phyloP scores from a whole-genome alignment of 2,113 vertebrate species.

The Plecturocebus donacophilus region DNA sequence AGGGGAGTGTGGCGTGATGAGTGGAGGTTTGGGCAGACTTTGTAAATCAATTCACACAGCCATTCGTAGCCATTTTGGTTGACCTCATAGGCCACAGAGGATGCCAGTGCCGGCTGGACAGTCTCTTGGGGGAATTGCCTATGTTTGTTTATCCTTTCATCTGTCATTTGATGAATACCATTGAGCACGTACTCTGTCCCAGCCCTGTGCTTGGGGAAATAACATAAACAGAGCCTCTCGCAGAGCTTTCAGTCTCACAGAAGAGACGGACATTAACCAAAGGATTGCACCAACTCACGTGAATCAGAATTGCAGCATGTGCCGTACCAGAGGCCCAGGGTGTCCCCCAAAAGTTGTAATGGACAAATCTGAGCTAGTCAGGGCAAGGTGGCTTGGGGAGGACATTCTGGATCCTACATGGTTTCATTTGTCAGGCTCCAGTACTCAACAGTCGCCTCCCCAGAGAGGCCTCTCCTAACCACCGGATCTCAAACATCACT shows the following conservation, averaged over 20 bases:
- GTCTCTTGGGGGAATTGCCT: background rate
- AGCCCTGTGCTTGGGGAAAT: background rate
- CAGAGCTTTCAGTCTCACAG: no score
- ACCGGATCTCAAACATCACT: background rate
- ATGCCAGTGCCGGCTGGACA: background rate
- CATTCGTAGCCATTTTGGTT: background rate
- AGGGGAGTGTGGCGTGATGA: background rate
- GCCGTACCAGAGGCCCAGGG: background rate
- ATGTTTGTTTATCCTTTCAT: background rate
- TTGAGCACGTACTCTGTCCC: background rate
- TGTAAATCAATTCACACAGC: no score
- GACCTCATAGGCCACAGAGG: background rate
- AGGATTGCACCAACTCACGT: background rate
- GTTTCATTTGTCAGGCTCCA: background rate
- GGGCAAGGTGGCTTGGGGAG: background rate
- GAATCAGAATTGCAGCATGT: background rate
- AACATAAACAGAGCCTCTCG: background rate
- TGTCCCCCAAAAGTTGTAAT: background rate
- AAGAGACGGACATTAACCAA: background rate
- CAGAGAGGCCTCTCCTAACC: background rate
- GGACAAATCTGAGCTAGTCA: background rate
- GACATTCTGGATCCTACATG: background rate
- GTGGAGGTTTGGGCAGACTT: background rate
- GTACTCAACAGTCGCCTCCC: background rate
- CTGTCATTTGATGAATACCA: background rate